phyloP scores from a whole-genome alignment of 1,140 invertebrate genomes.

The Cheumatopsyche charites region DNA sequence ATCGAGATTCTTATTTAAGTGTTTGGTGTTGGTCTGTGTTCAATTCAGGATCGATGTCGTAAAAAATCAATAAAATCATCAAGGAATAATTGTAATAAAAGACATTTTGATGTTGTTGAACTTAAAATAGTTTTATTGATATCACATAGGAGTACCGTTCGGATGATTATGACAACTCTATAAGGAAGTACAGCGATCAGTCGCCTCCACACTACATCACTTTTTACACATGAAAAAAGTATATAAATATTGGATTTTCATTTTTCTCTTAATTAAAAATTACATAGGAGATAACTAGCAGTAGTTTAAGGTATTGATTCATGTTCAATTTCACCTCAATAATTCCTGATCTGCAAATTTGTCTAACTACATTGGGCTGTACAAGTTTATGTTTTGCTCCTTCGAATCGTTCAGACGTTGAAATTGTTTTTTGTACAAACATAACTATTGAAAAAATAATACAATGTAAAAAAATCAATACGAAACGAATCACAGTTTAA shows the following conservation, averaged over 20 bases:
- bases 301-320: constrained; percentile 22
- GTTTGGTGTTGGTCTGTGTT: too few relatives aligned
- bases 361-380: constrained; percentile 34
- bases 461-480: constrained; percentile 7
- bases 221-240: constrained; percentile 43
- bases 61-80: not conserved
- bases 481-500: constrained; percentile 22
- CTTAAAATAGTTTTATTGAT: constrained; percentile 48
- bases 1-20: too few relatives aligned
- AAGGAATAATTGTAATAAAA: constrained; percentile 15
- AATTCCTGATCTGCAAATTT: constrained; percentile 32
- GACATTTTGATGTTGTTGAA: constrained; percentile 35
- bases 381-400: constrained; percentile 6
- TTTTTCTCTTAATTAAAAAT: constrained; percentile 40
- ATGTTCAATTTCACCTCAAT: constrained; percentile 26
- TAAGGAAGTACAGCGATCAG: constrained; percentile 46
- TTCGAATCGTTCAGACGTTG: not conserved
- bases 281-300: constrained; percentile 41
- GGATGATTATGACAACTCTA: constrained; percentile 46
- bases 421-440: too few relatives aligned
- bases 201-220: constrained; percentile 39
- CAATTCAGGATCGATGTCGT: too few relatives aligned
- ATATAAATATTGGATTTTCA: constrained; percentile 45
- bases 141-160: constrained; percentile 49
- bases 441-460: not conserved